Percentiles rank a stretch among this genome's conserved stretches.
Evolutionary conservation across 1,140 invertebrate species (phyloP).

Genomic region (Oryzaephilus surinamensis): DNA sequence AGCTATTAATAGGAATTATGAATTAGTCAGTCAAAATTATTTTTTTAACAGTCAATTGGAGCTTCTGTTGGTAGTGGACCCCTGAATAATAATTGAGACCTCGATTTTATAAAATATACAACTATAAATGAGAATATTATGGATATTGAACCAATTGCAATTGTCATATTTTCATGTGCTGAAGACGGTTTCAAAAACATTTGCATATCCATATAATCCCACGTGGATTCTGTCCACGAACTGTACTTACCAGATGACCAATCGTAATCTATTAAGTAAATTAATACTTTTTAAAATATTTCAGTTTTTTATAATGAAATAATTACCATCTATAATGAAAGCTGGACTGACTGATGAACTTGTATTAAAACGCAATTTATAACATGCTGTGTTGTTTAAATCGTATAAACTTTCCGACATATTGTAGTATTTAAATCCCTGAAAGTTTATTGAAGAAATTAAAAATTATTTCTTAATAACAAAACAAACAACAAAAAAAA

Average conservation of each 20-base stretch:
- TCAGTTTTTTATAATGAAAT: slow-evolving; percentile 8
- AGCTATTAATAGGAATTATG: no score
- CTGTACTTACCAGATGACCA: slow-evolving; percentile 69
- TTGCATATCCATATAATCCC: slow-evolving; percentile 60
- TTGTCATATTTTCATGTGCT: slow-evolving; percentile 53
- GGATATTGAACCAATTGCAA: slow-evolving; percentile 51
- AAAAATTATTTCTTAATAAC: no score
- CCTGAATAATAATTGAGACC: slow-evolving; percentile 51
- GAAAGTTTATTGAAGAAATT: slow-evolving; percentile 13
- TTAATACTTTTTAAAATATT: slow-evolving; percentile 12
- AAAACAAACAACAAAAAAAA: no score
- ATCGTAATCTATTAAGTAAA: slow-evolving; percentile 55
- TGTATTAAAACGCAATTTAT: slow-evolving; percentile 61
- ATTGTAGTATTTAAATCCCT: slow-evolving; percentile 44
- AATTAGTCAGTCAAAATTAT: no score
- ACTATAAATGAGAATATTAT: slow-evolving; percentile 53
- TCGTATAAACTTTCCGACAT: slow-evolving; percentile 33
- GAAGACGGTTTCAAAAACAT: slow-evolving; percentile 73
- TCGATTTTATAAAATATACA: slow-evolving; percentile 57
- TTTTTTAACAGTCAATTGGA: slow-evolving; percentile 7
- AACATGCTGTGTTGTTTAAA: slow-evolving; percentile 51
- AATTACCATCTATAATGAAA: slow-evolving; percentile 56
- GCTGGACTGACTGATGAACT: slow-evolving; percentile 70
- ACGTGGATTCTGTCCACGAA: slow-evolving; percentile 87
- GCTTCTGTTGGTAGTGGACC: slow-evolving; percentile 10